A percentile compares a stretch with the other conserved stretches of the same genome.
These are phyloP conservation scores for Dermatemys mawii DNA, from an alignment of 2,113 vertebrate genomes.

Conservation along the genomic window DNA sequence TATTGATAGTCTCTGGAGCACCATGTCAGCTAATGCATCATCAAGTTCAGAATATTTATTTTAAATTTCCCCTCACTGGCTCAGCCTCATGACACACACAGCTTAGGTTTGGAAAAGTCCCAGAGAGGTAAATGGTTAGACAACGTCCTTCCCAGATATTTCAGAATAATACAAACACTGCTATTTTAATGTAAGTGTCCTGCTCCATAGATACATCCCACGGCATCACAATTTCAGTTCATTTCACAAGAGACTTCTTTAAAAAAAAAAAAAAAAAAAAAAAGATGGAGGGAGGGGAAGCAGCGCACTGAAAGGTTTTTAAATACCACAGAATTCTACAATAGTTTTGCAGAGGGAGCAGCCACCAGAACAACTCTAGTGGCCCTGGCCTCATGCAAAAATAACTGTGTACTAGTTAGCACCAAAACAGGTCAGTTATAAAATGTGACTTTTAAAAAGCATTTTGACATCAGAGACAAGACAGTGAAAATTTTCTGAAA, in stretches of 20 bases:
- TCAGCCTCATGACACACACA: neutral
- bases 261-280: neutral
- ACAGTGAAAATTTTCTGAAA: neutral
- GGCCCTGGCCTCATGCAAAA: neutral
- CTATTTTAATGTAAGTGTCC: neutral
- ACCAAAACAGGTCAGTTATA: neutral
- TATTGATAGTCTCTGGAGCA: neutral
- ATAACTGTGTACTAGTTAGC: neutral
- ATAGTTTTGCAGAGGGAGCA: neutral
- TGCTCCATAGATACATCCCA: rapidly evolving
- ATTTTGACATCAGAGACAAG: neutral
- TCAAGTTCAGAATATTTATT: neutral
- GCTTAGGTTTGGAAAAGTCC: neutral
- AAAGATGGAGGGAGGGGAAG: neutral
- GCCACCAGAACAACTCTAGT: neutral
- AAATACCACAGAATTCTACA: neutral
- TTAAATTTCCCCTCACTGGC: neutral
- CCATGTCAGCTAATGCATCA: neutral
- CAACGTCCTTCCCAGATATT: neutral
- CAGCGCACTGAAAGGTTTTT: neutral
- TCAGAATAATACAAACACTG: neutral
- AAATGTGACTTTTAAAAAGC: constrained; percentile 23
- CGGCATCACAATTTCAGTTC: neutral
- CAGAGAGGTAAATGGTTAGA: neutral
- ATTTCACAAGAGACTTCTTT: neutral